Evolutionary conservation across 2,113 vertebrate species (phyloP).

Genomic region (mouse (Mus musculus)): DNA sequence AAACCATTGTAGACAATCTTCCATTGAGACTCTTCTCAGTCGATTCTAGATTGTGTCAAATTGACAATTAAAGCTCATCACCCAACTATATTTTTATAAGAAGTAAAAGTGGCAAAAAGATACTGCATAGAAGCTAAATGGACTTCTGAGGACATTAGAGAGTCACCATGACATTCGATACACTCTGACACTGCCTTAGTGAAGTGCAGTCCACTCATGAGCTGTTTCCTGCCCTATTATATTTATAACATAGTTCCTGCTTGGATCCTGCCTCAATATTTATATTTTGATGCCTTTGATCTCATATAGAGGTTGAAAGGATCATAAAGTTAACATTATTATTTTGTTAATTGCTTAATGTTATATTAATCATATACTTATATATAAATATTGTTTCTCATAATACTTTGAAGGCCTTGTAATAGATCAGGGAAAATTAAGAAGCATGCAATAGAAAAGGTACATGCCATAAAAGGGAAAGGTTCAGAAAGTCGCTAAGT

Average conservation of each 20-base stretch:
- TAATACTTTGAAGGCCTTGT: not conserved
- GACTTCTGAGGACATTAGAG: not conserved
- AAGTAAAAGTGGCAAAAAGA: conserved; percentile 34
- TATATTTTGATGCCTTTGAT: not conserved
- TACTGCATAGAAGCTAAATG: not conserved
- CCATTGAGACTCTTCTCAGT: not conserved
- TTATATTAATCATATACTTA: not conserved
- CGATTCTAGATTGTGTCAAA: not conserved
- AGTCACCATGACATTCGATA: not conserved
- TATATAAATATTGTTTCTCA: not conserved
- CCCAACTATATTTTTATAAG: not conserved
- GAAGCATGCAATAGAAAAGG: not conserved
- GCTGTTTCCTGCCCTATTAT: too few species aligned
- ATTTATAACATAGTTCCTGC: too few species aligned
- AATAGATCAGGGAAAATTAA: not conserved
- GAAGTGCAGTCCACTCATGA: not conserved
- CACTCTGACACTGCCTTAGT: not conserved
- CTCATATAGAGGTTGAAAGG: not conserved
- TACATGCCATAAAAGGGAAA: not conserved
- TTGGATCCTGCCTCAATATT: not conserved
- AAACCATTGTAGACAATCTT: not conserved
- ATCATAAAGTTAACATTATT: not conserved
- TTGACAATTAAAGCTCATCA: not conserved
- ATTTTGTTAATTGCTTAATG: conserved; percentile 30
- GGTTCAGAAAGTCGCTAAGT: not conserved